Base-by-base conservation (phyloP, 2,888 invertebrate species). In the Cheilosia scutellata region DNA sequence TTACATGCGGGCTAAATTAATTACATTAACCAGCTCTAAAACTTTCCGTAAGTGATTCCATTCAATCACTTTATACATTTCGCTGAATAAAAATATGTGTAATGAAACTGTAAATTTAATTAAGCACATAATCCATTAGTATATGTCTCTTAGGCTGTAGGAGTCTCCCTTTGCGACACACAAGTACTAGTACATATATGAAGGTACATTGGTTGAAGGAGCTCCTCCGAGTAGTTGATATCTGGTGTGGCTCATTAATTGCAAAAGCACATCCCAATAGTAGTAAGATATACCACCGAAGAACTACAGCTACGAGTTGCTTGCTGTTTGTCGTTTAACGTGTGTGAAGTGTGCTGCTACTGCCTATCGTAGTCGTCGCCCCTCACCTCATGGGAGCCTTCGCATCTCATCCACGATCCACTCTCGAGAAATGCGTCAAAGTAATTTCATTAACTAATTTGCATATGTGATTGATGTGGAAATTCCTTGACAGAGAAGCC, bases 371-470 rank as follows among this genome's bases (percentile, higher is more conserved):
- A 16, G 31, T 29, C 25, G 40, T 11, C n/a, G 40, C 31, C 20
- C 29, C 16, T 4, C 20, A 29, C 47, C 40, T 5, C 4, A 27
- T 25, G 51, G 16, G 58, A 44, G 33, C 31, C 63, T 20, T 70
- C 63, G 20, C 70, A 79, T 79, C 79, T 71, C 75, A 75, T 70
- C 42, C 62, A 76, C 75, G n/a, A n/a, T n/a, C n/a, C n/a, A n/a
- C n/a, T n/a, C n/a, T 84, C 66, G 60, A 77, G 82, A 82, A 86
- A 86, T 86, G 84, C 84, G 84, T 80, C 84, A 80, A 76, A 79
- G 76, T 86, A 86, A 86, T 86, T 86, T 76, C 84, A 86, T 86
- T 72, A 82, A 86, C 84, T 80, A 86, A 86, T 86, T 86, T 80
- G 71, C 86, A 86, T 86, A 86, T 77, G 82, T 82, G 86, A 86